Evolutionary conservation across 2,797 vertebrate genomes (phyloP).

Genomic region (Manis crassicaudata): DNA sequence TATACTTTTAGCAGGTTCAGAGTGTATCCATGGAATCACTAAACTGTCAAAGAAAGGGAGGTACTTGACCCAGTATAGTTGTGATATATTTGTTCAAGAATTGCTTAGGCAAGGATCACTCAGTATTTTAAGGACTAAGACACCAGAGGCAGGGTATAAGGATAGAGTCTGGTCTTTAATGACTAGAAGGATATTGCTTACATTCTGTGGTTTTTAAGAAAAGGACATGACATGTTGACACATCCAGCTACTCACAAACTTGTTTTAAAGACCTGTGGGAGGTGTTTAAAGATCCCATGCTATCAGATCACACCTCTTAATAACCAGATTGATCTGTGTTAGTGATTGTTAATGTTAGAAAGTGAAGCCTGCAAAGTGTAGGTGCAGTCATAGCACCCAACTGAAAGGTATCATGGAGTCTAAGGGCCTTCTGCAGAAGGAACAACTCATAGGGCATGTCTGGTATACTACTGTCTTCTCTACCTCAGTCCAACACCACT

Average conservation of each 20-base stretch:
- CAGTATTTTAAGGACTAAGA: slow-evolving; percentile 33
- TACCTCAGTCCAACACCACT: slow-evolving; percentile 71
- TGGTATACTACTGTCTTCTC: slow-evolving; percentile 53
- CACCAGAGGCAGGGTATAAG: not conserved
- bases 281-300: not conserved
- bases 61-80: not conserved
- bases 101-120: slow-evolving; percentile 11
- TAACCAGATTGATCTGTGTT: slow-evolving; percentile 32
- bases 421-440: not conserved
- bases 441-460: slow-evolving; percentile 25
- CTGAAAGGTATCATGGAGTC: not conserved
- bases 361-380: not conserved
- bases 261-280: not conserved
- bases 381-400: not conserved
- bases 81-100: slow-evolving; percentile 41
- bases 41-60: not conserved
- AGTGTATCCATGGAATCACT: not conserved
- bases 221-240: not conserved
- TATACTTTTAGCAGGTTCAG: not conserved
- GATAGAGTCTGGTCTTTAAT: not conserved
- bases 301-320: not conserved
- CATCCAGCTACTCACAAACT: not conserved
- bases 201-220: not conserved
- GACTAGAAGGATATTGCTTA: not conserved
- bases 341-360: slow-evolving; percentile 28